A percentile compares a stretch with the other conserved stretches of the same genome.
phyloP scores from a whole-genome alignment of 2,888 invertebrate species.

The Geotrupes spiniger region DNA sequence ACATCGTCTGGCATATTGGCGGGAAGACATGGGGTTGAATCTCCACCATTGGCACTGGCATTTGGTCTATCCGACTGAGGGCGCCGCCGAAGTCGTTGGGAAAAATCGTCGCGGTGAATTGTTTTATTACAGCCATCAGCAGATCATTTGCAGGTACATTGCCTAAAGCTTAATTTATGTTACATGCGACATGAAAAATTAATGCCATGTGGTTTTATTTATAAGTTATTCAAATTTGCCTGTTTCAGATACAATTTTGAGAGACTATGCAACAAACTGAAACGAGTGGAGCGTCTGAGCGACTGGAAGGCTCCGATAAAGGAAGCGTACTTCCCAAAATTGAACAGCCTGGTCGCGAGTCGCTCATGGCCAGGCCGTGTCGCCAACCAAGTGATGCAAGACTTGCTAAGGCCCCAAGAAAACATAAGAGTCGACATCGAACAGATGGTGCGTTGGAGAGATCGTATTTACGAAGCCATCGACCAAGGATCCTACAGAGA shows the following conservation, averaged over 20 bases:
- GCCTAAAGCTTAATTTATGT: too few relatives aligned
- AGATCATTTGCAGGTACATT: constrained; percentile 53
- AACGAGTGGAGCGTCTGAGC: constrained; percentile 59
- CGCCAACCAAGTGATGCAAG: constrained; percentile 53
- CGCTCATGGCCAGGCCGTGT: constrained; percentile 71
- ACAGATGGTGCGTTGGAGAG: constrained; percentile 69
- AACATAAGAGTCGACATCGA: constrained; percentile 62
- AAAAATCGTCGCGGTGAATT: constrained; percentile 74
- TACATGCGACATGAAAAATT: too few relatives aligned
- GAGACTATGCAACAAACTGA: constrained; percentile 66
- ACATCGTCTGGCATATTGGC: constrained; percentile 75
- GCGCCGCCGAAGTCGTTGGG: constrained; percentile 57
- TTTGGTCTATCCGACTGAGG: constrained; percentile 73
- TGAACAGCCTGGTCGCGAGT: constrained; percentile 71
- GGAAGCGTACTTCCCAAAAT: constrained; percentile 78
- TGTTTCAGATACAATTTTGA: constrained; percentile 69
- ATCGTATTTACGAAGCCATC: constrained; percentile 67
- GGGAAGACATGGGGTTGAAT: constrained; percentile 78
- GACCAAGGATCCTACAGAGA: constrained; percentile 58
- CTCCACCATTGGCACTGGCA: constrained; percentile 89
- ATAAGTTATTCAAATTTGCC: too few relatives aligned
- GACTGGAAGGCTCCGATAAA: constrained; percentile 65
- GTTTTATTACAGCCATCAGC: constrained; percentile 73
- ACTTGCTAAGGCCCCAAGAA: constrained; percentile 66
- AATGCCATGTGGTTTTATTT: too few relatives aligned